Evolutionary conservation across 1,140 invertebrate genomes (phyloP).

Genomic region (Camponotus floridanus): DNA sequence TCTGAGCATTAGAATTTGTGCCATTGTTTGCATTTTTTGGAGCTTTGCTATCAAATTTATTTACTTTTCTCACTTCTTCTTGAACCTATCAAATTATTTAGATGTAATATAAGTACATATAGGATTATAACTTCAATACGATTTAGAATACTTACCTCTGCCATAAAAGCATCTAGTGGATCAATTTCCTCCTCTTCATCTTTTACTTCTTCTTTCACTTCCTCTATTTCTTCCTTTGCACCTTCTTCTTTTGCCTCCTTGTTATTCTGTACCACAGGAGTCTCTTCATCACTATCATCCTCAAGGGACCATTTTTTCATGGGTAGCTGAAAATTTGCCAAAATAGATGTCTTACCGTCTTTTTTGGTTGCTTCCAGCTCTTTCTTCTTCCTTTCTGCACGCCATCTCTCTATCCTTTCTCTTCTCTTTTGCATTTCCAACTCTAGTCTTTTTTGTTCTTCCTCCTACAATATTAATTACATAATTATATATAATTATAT

Average conservation of each 20-base stretch:
- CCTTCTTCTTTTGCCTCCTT: conserved; percentile 87
- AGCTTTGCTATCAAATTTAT: conserved; percentile 90
- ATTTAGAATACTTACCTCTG: conserved; percentile 87
- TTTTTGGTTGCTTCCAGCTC: conserved; percentile 93
- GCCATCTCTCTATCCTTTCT: conserved; percentile 88
- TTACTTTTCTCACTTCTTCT: conserved; percentile 96
- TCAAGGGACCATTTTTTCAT: conserved; percentile 97
- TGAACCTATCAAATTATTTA: conserved; percentile 87
- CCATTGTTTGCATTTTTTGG: conserved; percentile 83
- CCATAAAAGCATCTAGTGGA: conserved; percentile 98
- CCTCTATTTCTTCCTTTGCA: conserved; percentile 86
- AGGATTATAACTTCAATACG: background rate
- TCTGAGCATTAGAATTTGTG: conserved; percentile 78
- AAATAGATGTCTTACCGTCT: conserved; percentile 88
- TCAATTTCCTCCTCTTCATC: conserved; percentile 93
- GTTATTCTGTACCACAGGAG: conserved; percentile 77
- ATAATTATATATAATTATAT: too few relatives aligned
- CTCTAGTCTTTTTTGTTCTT: conserved; percentile 96
- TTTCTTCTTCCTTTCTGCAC: conserved; percentile 91
- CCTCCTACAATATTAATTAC: conserved; percentile 87
- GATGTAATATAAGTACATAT: background rate
- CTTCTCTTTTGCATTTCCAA: conserved; percentile 98
- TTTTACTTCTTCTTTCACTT: conserved; percentile 87
- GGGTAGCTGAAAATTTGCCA: conserved; percentile 88
- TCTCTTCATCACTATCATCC: conserved; percentile 93